Percentiles rank a stretch among this genome's conserved stretches.
Evolutionary conservation across 2,888 invertebrate genomes (phyloP).

Genomic region (Byasa hedistus): DNA sequence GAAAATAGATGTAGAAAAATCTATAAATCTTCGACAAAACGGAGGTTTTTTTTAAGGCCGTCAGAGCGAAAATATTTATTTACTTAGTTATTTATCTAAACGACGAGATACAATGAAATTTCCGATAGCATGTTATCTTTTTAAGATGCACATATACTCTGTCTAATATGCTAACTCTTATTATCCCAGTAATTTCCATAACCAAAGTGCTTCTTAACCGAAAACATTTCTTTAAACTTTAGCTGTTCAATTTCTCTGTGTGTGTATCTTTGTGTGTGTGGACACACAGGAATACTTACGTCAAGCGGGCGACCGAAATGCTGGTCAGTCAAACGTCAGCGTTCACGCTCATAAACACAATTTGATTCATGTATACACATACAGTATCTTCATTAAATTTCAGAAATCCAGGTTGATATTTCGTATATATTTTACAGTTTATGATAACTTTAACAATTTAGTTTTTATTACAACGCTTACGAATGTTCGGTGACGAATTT

Average conservation of each 20-base stretch:
- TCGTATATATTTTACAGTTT: background rate
- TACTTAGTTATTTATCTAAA: no score
- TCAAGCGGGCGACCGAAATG: conserved; percentile 48
- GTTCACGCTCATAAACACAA: conserved; percentile 44
- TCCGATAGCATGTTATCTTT: no score
- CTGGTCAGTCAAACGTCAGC: conserved; percentile 41
- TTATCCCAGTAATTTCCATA: no score
- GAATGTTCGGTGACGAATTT: background rate
- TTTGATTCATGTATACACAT: conserved; percentile 46
- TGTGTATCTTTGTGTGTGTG: background rate
- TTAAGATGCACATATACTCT: no score
- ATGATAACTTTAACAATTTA: background rate
- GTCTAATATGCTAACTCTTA: no score
- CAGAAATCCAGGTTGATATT: background rate
- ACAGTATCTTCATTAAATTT: conserved; percentile 15
- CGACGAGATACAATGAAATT: no score
- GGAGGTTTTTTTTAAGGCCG: no score
- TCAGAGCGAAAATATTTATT: no score
- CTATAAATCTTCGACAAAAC: no score
- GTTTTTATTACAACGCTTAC: background rate
- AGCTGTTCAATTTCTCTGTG: background rate
- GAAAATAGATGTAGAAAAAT: no score
- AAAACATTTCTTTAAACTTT: background rate
- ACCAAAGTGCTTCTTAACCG: no score
- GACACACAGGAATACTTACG: conserved; percentile 33